These are phyloP conservation scores for Rhynchomys soricoides DNA, from an alignment of 2,113 vertebrate species.

Conservation along the genomic window DNA sequence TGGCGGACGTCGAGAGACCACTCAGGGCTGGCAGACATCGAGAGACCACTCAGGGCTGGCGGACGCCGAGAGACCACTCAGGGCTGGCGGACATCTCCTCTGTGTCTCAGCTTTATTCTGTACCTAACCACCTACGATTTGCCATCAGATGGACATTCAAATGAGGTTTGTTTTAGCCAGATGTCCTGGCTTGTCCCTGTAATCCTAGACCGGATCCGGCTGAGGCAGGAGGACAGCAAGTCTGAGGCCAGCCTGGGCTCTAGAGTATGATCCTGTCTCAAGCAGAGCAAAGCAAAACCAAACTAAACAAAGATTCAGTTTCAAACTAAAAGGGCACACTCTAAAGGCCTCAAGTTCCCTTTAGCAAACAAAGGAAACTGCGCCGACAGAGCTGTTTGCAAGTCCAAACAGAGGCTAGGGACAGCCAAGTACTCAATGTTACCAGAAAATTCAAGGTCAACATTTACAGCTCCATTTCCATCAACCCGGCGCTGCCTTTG, in stretches of 20 bases:
- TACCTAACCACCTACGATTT: background rate
- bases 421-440: conserved; percentile 77
- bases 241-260: background rate
- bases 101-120: background rate
- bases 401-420: conserved; percentile 73
- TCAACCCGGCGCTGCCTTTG: conserved; percentile 73
- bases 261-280: background rate
- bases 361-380: conserved; percentile 61
- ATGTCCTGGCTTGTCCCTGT: background rate
- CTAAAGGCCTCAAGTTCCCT: background rate
- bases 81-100: background rate
- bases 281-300: background rate
- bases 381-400: conserved; percentile 56
- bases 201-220: background rate
- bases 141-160: conserved; percentile 3
- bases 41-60: background rate
- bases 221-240: background rate
- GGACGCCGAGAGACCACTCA: conserved; percentile 26
- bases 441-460: conserved; percentile 83
- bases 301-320: background rate
- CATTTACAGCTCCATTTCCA: conserved; percentile 79
- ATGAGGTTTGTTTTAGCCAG: background rate
- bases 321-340: conserved; percentile 23
- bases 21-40: background rate
- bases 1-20: no score